phyloP scores from a whole-genome alignment of 2,888 invertebrate species.

The Hypsopygia costalis region DNA sequence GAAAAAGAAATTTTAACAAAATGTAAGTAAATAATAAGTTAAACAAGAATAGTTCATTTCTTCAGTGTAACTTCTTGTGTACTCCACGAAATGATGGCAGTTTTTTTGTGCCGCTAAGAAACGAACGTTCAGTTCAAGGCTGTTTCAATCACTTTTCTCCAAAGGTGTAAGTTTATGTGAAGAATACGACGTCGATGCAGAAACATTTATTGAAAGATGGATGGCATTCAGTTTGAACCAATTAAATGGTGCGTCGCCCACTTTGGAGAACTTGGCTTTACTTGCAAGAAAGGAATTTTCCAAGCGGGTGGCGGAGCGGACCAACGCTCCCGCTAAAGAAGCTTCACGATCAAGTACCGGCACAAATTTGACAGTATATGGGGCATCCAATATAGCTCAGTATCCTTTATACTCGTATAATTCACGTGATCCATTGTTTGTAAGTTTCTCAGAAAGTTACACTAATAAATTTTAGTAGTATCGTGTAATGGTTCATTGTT shows the following conservation, averaged over 20 bases:
- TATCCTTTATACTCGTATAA: constrained; percentile 61
- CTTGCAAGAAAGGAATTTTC: constrained; percentile 84
- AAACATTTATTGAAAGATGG: constrained; percentile 89
- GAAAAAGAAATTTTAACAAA: constrained; percentile 76
- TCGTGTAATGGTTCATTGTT: constrained; percentile 6
- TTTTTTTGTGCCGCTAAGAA: constrained; percentile 29
- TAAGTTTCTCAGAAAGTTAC: constrained; percentile 5
- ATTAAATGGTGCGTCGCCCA: constrained; percentile 82
- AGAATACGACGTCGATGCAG: constrained; percentile 82
- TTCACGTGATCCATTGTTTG: constrained; percentile 52
- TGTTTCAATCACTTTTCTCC: constrained; percentile 54
- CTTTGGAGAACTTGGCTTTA: constrained; percentile 77
- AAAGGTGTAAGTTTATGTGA: constrained; percentile 83
- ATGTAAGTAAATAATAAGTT: constrained; percentile 60
- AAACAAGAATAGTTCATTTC: constrained; percentile 1
- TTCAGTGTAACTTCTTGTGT: too few relatives aligned
- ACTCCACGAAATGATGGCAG: constrained; percentile 9
- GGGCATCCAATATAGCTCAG: constrained; percentile 48
- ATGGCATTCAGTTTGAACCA: constrained; percentile 87
- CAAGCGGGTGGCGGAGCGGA: constrained; percentile 62
- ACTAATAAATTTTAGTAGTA: constrained; percentile 4
- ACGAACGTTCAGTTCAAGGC: constrained; percentile 77
- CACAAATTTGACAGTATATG: constrained; percentile 59
- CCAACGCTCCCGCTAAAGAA: constrained; percentile 52
- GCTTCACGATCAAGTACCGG: constrained; percentile 55